Evolutionary conservation across 2,113 vertebrate species (phyloP).

Genomic region (Misgurnus mizolepis): DNA sequence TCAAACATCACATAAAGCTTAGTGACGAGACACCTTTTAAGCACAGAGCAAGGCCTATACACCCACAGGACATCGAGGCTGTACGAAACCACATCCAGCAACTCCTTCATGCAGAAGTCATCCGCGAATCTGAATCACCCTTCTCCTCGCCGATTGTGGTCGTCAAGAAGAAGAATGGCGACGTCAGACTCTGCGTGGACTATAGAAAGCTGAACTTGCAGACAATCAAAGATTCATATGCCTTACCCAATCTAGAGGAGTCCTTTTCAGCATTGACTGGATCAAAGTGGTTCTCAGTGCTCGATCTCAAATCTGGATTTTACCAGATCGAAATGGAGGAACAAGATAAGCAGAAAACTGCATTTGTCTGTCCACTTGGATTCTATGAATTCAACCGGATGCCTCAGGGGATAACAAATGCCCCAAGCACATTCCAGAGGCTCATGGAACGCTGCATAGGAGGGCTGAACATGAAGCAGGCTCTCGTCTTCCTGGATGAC

Average conservation of each 20-base stretch:
- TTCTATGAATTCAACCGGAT: neutral
- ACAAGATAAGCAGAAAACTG: neutral
- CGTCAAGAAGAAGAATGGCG: conserved; percentile 19
- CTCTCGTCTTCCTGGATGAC: neutral
- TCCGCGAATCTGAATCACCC: neutral
- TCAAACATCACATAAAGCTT: neutral
- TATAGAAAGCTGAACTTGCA: conserved; percentile 26
- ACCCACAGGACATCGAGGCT: neutral
- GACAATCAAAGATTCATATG: neutral
- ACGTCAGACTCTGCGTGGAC: conserved; percentile 22
- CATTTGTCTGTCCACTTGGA: neutral
- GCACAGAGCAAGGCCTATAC: neutral
- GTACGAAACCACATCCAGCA: neutral
- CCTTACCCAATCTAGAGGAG: neutral
- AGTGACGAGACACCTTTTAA: neutral
- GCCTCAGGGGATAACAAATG: neutral
- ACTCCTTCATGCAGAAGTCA: neutral
- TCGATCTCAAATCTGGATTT: neutral
- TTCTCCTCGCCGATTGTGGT: neutral
- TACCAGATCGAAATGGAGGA: conserved; percentile 2
- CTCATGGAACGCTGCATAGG: neutral
- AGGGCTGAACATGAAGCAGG: neutral
- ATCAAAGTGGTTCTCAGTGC: neutral
- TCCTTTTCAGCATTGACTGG: neutral
- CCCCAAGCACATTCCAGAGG: neutral